These are phyloP conservation scores for Xiphorhynchus elegans DNA, from an alignment of 2,113 vertebrate genomes.

Conservation along the genomic window DNA sequence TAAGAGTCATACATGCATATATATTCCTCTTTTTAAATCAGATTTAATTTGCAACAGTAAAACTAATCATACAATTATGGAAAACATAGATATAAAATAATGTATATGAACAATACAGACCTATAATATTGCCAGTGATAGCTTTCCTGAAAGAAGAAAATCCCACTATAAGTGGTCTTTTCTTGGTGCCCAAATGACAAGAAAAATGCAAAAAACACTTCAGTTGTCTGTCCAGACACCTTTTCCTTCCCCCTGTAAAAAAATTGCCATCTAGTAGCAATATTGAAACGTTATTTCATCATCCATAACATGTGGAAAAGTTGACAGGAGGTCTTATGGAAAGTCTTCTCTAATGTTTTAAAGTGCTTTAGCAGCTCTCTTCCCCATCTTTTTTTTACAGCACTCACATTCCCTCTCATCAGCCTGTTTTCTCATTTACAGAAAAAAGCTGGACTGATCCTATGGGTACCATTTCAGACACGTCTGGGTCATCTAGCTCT, in stretches of 20 bases:
- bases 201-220: neutral
- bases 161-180: neutral
- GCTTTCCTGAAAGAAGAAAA: neutral
- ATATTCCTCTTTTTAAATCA: neutral
- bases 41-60: slow-evolving; percentile 6
- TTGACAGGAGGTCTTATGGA: neutral
- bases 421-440: neutral
- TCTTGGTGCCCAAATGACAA: neutral
- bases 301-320: neutral
- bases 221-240: neutral
- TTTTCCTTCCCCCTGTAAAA: neutral
- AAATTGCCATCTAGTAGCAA: neutral
- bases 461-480: neutral
- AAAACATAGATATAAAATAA: neutral
- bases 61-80: neutral
- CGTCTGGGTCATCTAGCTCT: neutral
- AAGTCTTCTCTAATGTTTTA: slow-evolving; percentile 11
- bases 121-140: neutral
- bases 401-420: neutral
- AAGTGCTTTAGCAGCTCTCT: neutral
- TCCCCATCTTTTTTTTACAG: neutral
- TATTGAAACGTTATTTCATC: neutral
- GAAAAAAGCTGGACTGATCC: neutral
- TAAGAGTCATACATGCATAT: neutral
- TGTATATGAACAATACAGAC: neutral